phyloP scores from a whole-genome alignment of 2,888 invertebrate genomes.

The Papilio gigon region DNA sequence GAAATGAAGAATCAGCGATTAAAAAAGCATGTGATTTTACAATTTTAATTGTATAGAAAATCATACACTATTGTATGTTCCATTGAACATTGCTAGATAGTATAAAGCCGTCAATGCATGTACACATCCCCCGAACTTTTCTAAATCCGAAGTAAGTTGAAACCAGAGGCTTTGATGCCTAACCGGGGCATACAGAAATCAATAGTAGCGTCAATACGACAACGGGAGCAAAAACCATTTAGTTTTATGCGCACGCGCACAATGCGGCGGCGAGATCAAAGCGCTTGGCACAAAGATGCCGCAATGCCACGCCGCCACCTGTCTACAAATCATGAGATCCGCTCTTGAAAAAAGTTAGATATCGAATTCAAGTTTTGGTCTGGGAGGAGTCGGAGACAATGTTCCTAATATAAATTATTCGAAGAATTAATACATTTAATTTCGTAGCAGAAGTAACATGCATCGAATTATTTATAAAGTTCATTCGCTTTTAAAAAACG shows the following conservation, averaged over 20 bases:
- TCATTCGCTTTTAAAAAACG: background rate
- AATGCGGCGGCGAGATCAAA: conserved; percentile 75
- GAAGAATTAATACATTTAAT: conserved; percentile 5
- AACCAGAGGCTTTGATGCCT: conserved; percentile 56
- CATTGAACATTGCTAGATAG: conserved; percentile 13
- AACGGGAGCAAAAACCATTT: conserved; percentile 63
- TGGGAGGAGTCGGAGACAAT: conserved; percentile 16
- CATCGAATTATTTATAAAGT: background rate
- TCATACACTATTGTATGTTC: background rate
- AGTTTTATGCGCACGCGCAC: conserved; percentile 69
- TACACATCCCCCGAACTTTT: conserved; percentile 30
- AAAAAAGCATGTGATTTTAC: background rate
- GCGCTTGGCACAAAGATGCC: conserved; percentile 65
- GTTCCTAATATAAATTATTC: background rate
- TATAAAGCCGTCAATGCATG: background rate
- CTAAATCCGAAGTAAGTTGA: conserved; percentile 43
- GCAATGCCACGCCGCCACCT: conserved; percentile 75
- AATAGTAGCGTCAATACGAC: conserved; percentile 60
- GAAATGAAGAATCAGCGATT: no score
- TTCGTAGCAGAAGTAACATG: background rate
- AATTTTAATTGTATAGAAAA: background rate
- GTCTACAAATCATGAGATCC: conserved; percentile 79
- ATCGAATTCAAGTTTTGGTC: conserved; percentile 40
- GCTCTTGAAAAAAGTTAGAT: conserved; percentile 55
- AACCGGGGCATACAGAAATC: conserved; percentile 63